Conservation (phyloP, 2,797 vertebrate species). For the Phaenicophaeus curvirostris region DNA sequence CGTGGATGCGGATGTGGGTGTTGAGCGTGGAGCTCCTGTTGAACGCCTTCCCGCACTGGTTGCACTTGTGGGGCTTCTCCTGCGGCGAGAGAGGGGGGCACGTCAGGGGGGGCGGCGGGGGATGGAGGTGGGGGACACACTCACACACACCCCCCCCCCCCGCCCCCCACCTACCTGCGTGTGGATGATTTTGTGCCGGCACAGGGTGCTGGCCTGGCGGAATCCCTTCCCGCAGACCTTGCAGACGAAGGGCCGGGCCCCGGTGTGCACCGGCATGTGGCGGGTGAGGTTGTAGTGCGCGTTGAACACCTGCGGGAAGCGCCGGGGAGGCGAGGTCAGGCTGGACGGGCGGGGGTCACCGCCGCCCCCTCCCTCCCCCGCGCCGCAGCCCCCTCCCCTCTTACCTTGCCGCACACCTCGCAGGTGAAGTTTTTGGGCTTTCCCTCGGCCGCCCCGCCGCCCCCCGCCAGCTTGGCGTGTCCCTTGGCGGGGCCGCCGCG, state of each 20-base stretch:
- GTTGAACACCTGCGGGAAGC: conserved; percentile 84
- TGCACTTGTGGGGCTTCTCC: conserved; percentile 92
- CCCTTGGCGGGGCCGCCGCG: conserved; percentile 83
- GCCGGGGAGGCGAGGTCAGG: conserved; percentile 7
- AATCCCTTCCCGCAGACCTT: conserved; percentile 91
- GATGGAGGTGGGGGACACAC: neutral
- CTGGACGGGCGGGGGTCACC: neutral
- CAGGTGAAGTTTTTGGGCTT: conserved; percentile 97
- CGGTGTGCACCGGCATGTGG: conserved; percentile 90
- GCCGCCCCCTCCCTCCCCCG: neutral
- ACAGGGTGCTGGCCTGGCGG: conserved; percentile 88
- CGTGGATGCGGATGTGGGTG: conserved; percentile 90
- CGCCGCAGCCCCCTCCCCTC: neutral
- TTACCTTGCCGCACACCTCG: conserved; percentile 97
- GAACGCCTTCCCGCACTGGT: conserved; percentile 91
- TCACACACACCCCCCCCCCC: neutral
- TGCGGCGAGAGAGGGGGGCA: conserved; percentile 51
- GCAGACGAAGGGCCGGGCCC: conserved; percentile 88
- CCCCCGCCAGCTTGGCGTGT: conserved; percentile 81
- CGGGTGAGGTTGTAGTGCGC: conserved; percentile 89
- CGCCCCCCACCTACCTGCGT: conserved; percentile 83
- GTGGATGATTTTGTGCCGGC: conserved; percentile 91
- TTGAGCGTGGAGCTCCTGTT: conserved; percentile 91
- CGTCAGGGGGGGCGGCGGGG: neutral
- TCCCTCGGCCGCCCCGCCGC: conserved; percentile 79